phyloP scores from a whole-genome alignment of 2,888 invertebrate species.

The Labia minor region DNA sequence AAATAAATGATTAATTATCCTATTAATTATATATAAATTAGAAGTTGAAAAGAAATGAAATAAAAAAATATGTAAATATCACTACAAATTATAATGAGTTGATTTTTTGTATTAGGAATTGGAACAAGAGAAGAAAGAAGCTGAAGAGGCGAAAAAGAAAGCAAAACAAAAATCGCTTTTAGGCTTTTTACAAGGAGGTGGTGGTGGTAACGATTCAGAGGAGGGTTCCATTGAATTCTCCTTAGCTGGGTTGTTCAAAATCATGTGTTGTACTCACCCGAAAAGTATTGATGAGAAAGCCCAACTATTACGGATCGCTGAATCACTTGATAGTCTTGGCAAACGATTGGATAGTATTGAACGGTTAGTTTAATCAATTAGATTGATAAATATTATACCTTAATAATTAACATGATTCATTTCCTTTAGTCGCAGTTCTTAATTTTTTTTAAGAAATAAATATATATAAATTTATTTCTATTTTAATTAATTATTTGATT shows the following conservation, averaged over 20 bases:
- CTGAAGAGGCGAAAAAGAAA: conserved; percentile 34
- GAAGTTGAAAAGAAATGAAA: too few relatives aligned
- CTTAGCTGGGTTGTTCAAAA: conserved; percentile 44
- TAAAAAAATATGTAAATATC: too few relatives aligned
- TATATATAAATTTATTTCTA: too few relatives aligned
- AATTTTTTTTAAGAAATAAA: too few relatives aligned
- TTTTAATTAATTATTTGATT: too few relatives aligned
- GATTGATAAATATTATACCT: background rate
- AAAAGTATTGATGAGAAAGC: conserved; percentile 37
- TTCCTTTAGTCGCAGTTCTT: background rate
- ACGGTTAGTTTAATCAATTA: too few relatives aligned
- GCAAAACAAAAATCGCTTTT: conserved; percentile 33
- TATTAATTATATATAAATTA: too few relatives aligned
- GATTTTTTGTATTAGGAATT: conserved; percentile 27
- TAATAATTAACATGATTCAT: background rate
- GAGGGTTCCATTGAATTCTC: conserved; percentile 44
- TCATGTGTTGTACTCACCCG: conserved; percentile 42
- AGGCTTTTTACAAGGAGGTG: conserved; percentile 31
- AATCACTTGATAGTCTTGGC: conserved; percentile 37
- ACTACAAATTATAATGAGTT: too few relatives aligned
- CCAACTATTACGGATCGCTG: conserved; percentile 37
- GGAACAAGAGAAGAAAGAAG: conserved; percentile 33
- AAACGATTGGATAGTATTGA: conserved; percentile 39
- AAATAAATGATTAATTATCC: too few relatives aligned
- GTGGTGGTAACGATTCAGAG: conserved; percentile 32